These are phyloP conservation scores for Pseudochirops corinnae DNA, from an alignment of 2,797 vertebrate genomes.

Conservation along the genomic window DNA sequence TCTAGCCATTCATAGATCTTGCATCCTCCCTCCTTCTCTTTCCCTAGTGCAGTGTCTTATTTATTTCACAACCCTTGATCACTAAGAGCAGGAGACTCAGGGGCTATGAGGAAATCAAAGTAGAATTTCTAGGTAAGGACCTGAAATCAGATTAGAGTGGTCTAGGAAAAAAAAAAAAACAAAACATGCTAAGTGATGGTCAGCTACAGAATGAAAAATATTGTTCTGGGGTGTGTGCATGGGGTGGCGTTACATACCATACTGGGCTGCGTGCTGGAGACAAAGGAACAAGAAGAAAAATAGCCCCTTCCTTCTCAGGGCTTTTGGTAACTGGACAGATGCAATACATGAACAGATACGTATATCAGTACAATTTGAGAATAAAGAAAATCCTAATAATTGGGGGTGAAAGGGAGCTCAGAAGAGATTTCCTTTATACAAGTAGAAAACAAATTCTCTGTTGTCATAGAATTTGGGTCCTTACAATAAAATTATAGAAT, in stretches of 20 bases:
- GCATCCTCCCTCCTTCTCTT: neutral
- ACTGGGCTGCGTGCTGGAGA: neutral
- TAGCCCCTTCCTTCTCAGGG: neutral
- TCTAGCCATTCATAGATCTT: neutral
- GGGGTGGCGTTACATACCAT: neutral
- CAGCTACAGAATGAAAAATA: neutral
- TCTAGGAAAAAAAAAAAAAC: neutral
- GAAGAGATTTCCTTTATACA: neutral
- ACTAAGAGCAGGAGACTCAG: neutral
- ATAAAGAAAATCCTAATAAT: neutral
- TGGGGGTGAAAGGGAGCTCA: neutral
- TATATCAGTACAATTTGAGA: neutral
- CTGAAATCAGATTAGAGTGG: neutral
- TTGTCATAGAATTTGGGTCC: neutral
- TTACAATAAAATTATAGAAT: no score
- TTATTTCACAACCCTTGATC: neutral
- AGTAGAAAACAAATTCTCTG: neutral
- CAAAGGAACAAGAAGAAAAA: neutral
- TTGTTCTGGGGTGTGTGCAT: neutral
- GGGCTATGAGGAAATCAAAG: neutral
- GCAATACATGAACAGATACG: neutral
- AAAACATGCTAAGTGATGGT: neutral
- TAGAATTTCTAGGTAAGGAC: neutral
- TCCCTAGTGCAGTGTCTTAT: neutral
- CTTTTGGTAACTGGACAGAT: neutral